These are phyloP conservation scores for Rhinatrema bivittatum DNA, from an alignment of 2,797 vertebrate genomes.

Conservation along the genomic window DNA sequence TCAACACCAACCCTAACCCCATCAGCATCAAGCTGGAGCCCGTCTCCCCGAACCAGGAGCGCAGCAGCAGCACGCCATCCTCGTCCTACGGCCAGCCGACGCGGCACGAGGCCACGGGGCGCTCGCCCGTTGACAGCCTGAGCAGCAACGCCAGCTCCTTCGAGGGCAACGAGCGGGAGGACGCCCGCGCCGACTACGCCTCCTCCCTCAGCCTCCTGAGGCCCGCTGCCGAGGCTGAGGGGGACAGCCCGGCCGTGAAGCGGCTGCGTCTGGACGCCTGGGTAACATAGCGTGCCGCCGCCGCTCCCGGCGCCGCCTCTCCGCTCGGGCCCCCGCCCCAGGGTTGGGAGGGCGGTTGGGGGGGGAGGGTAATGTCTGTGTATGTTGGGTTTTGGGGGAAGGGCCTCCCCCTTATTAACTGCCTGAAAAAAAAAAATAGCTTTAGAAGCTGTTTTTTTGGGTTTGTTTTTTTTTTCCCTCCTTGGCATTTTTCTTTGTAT, in stretches of 20 bases:
- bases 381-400: constrained; percentile 15
- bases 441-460: constrained; percentile 54
- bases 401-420: constrained; percentile 35
- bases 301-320: constrained; percentile 1
- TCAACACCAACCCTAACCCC: constrained; percentile 88
- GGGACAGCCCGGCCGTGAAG: constrained; percentile 80
- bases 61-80: constrained; percentile 71
- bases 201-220: constrained; percentile 74
- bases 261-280: constrained; percentile 88
- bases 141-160: constrained; percentile 91
- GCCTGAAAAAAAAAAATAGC: constrained; percentile 55
- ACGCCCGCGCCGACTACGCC: constrained; percentile 67
- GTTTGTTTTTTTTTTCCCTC: too few relatives aligned
- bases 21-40: constrained; percentile 95
- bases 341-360: neutral
- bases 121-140: constrained; percentile 85
- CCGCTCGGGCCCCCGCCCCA: neutral
- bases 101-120: constrained; percentile 61
- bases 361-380: neutral
- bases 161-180: constrained; percentile 85
- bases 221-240: constrained; percentile 68
- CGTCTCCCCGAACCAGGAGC: constrained; percentile 84
- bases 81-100: constrained; percentile 65
- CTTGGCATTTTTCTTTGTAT: constrained; percentile 30
- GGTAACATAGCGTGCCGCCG: constrained; percentile 72